These are phyloP conservation scores for Buathra laborator DNA, from an alignment of 2,888 invertebrate species.

Conservation along the genomic window DNA sequence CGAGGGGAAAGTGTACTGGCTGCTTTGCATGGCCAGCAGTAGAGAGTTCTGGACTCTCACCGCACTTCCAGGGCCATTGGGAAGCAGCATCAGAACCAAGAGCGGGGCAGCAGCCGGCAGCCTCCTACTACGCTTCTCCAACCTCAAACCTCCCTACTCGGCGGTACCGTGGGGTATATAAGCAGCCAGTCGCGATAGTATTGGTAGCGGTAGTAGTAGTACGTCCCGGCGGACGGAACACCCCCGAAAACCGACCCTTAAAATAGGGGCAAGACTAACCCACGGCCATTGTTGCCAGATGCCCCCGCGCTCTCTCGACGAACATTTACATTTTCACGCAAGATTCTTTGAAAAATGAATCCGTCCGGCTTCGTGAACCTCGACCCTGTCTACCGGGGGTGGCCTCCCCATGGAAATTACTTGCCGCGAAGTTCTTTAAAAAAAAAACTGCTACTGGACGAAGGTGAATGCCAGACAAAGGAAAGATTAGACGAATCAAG, in stretches of 20 bases:
- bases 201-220: conserved; percentile 66
- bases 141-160: conserved; percentile 55
- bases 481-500: not conserved
- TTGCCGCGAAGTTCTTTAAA: conserved; percentile 20
- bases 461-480: conserved; percentile 10
- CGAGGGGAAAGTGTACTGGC: conserved; percentile 58
- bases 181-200: conserved; percentile 32
- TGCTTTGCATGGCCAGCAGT: conserved; percentile 74
- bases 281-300: conserved; percentile 85
- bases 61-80: conserved; percentile 54
- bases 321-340: conserved; percentile 84
- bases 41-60: conserved; percentile 65
- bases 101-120: conserved; percentile 49
- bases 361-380: conserved; percentile 69
- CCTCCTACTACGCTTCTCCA: conserved; percentile 49
- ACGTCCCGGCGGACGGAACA: conserved; percentile 71
- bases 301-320: conserved; percentile 75
- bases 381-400: conserved; percentile 63
- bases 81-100: conserved; percentile 40
- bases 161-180: conserved; percentile 35
- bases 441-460: conserved; percentile 41
- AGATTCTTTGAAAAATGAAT: conserved; percentile 84
- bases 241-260: conserved; percentile 84
- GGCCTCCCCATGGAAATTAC: conserved; percentile 56
- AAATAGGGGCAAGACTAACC: conserved; percentile 82